phyloP scores from a whole-genome alignment of 1,140 invertebrate genomes.

The Potamilus streckersoni region DNA sequence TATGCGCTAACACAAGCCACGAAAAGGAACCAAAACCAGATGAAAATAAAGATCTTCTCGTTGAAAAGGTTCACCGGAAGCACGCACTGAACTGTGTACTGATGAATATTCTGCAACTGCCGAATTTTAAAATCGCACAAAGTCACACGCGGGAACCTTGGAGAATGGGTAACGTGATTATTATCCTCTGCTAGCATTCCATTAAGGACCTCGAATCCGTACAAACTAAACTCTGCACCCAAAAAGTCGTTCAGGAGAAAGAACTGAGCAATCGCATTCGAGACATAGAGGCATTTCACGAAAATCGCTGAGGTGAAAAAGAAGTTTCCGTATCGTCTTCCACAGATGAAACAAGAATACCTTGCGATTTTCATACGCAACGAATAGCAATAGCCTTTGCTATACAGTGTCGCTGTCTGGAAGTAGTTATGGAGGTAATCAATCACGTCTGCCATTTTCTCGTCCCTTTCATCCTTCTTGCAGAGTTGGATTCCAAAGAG shows the following conservation, averaged over 20 bases:
- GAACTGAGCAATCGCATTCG: conserved; percentile 70
- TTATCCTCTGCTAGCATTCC: conserved; percentile 64
- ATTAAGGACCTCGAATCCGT: conserved; percentile 69
- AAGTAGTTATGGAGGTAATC: conserved; percentile 23
- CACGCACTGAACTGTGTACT: conserved; percentile 71
- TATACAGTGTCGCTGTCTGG: conserved; percentile 13
- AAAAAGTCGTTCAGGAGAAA: conserved; percentile 71
- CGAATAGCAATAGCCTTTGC: conserved; percentile 7
- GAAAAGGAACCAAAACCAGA: conserved; percentile 73
- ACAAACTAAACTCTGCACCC: conserved; percentile 68
- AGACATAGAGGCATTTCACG: conserved; percentile 70
- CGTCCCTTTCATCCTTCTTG: conserved; percentile 46
- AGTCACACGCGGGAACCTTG: conserved; percentile 70
- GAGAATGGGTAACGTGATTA: conserved; percentile 56
- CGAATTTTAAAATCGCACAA: conserved; percentile 72
- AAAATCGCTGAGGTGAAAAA: conserved; percentile 68
- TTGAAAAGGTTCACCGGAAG: conserved; percentile 73
- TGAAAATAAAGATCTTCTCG: conserved; percentile 71
- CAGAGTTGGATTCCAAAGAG: conserved; percentile 50
- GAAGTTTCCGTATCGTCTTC: conserved; percentile 70
- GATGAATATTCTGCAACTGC: conserved; percentile 66
- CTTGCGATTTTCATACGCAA: conserved; percentile 24
- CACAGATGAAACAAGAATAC: conserved; percentile 58
- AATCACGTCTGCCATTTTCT: conserved; percentile 53
- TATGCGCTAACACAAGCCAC: conserved; percentile 65